Evolutionary conservation across 2,113 vertebrate genomes (phyloP), one percentile per base, ranked within the genome.

Genomic region (Mungos mungo): DNA sequence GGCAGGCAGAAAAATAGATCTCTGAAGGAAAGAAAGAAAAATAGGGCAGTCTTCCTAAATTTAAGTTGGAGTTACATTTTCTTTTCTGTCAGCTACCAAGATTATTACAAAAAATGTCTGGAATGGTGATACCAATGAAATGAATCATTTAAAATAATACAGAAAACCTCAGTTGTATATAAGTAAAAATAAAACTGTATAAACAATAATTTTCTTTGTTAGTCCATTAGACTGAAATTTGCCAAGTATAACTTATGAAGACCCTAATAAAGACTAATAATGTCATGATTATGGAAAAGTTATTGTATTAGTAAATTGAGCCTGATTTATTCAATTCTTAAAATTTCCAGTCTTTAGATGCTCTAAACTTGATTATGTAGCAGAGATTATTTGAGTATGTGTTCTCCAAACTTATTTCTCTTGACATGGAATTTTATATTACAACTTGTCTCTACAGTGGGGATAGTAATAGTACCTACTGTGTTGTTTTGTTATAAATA

Each of bases 61-160:
- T 92, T 74, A 97, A 60, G 23, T 27, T 90, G 16, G 54, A 81
- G 65, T 47, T 96, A 38, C 1, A 14, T 82, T 95, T 92, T 9
- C 18, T 81, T 96, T 92, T 89, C 66, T 90, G 8, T 95, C 50
- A 79, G 35, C 41, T 90, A 47, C 60, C 14, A 65, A 80, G 21
- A 89, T 63, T 80, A 74, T 90, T 74, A 68, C 33, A 14, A 47
- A 96, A 60, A 35, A 88, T 96, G 41, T 14, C 31, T 80, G 27
- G 13, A 77, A 74, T 71, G n/a, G 35, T 72, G 60, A 33, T 84
- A 63, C 47, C 60, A 85, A 23, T 72, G 63, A 92, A 94, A 93
- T 94, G 38, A 96, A 21, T 93, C 38, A 60, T 60, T 88, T 94
- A 65, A 92, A 93, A 77, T 84, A 93, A 38, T 85, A 88, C 71